These are phyloP conservation scores for Drosophila teissieri DNA, from an alignment of 1,140 invertebrate genomes.

Conservation along the genomic window DNA sequence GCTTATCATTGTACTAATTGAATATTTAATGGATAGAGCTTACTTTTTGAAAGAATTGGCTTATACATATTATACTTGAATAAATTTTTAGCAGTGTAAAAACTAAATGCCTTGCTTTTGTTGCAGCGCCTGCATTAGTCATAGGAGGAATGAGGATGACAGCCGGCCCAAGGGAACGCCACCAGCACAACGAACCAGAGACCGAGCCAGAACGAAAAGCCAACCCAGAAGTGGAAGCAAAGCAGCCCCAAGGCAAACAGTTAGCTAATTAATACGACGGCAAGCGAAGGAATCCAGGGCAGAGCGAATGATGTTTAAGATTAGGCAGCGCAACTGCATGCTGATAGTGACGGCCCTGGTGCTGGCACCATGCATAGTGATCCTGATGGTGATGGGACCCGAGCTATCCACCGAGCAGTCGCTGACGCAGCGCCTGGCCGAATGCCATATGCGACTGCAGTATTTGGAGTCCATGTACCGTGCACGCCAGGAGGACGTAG, in stretches of 20 bases:
- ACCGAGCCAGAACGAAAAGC: slow-evolving; percentile 10
- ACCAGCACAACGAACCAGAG: slow-evolving; percentile 24
- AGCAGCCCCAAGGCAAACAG: slow-evolving; percentile 13
- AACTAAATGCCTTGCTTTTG: slow-evolving; percentile 5
- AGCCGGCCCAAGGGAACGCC: slow-evolving; percentile 42
- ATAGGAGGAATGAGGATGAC: slow-evolving; percentile 42
- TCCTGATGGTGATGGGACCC: slow-evolving; percentile 85
- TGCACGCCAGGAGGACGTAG: slow-evolving; percentile 89
- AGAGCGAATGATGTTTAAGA: slow-evolving; percentile 67
- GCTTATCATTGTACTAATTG: too few species aligned
- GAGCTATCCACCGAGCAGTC: slow-evolving; percentile 88
- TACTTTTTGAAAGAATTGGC: neutral
- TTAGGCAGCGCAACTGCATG: slow-evolving; percentile 85
- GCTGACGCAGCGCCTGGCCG: slow-evolving; percentile 88
- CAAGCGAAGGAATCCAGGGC: slow-evolving; percentile 1
- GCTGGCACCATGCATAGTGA: slow-evolving; percentile 86
- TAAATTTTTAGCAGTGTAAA: slow-evolving; percentile 9
- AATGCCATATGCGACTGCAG: slow-evolving; percentile 89
- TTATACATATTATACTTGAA: too few species aligned
- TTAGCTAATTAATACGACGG: slow-evolving; percentile 38
- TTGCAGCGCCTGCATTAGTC: slow-evolving; percentile 57
- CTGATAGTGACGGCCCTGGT: slow-evolving; percentile 85
- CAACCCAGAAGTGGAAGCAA: slow-evolving; percentile 21
- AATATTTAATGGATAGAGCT: too few species aligned
- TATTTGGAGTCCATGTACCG: slow-evolving; percentile 90